A percentile compares a stretch with the other conserved stretches of the same genome.
These are phyloP conservation scores for Camponotus vicinus DNA, from an alignment of 1,140 invertebrate genomes.

Conservation along the genomic window DNA sequence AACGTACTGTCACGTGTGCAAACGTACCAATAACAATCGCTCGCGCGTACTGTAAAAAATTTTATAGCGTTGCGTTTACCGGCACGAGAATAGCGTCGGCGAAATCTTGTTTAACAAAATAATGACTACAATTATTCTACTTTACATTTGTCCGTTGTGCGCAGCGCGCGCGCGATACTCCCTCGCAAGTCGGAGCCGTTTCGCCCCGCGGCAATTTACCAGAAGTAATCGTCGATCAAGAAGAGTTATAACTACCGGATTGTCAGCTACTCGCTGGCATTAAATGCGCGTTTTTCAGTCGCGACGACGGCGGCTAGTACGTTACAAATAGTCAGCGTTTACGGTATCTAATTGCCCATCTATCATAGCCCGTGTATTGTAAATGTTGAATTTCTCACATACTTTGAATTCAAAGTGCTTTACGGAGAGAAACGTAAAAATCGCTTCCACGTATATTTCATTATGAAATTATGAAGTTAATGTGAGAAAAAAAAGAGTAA, in stretches of 20 bases:
- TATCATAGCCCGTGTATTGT: background rate
- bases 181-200: conserved; percentile 40
- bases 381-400: conserved; percentile 30
- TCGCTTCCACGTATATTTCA: background rate
- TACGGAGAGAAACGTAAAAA: background rate
- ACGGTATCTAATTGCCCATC: conserved; percentile 29
- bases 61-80: conserved; percentile 71
- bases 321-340: conserved; percentile 40
- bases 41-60: conserved; percentile 65
- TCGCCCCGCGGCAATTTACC: conserved; percentile 62
- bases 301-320: background rate
- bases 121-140: conserved; percentile 74
- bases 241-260: conserved; percentile 69
- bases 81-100: conserved; percentile 46
- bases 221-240: conserved; percentile 70
- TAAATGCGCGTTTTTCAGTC: conserved; percentile 21
- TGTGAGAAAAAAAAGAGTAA: background rate
- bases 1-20: conserved; percentile 17
- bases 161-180: conserved; percentile 25
- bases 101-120: conserved; percentile 75
- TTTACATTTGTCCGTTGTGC: conserved; percentile 66
- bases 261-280: conserved; percentile 55
- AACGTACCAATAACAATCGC: conserved; percentile 62
- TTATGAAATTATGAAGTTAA: background rate
- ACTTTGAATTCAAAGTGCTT: background rate